Base-by-base conservation (phyloP, 2,888 invertebrate genomes). In the Allophyes oxyacanthae region DNA sequence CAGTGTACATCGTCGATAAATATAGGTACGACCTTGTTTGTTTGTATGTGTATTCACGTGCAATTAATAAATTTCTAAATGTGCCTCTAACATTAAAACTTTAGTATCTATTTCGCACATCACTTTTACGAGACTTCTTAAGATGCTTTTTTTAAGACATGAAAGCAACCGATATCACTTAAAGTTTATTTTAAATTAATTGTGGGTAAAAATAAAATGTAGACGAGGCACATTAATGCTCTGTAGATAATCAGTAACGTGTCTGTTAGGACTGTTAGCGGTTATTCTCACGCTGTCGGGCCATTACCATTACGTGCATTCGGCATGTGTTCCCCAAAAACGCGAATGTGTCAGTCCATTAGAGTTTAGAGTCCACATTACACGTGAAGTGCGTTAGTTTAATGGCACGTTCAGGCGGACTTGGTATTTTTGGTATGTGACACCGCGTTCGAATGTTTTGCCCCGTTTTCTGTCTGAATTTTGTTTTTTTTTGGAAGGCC, bases 221-320 rank as follows among this genome's bases (percentile, higher is more conserved):
- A 56, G 64, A 68, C 62, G 68, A 64, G 60, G 65, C 45, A 75
- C 70, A 80, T 84, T 85, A 85, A 88, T 86, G 85, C 78, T 82
- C 81, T 87, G 88, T 86, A 81, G 84, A 87, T 84, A 88, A 88
- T 88, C 81, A 80, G 78, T 85, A 86, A 88, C 85, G 84, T 78
- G 78, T 77, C 70, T 68, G 79, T 83, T 82, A 78, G 79, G 78
- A 76, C 70, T 68, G 79, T 83, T 82, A 78, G 79, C 78, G 71
- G 75, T 76, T 78, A 81, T 87, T 88, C 87, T 86, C 87, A 86
- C 86, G 75, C 56, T 38, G 51, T 68, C 48, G 45, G 82, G 78
- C 80, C 82, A 66, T 75, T 75, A 68, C 66, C 72, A 64, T 75
- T 61, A 65, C 59, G 59, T 70, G 74, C 72, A 78, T 68, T 75